A percentile compares a stretch with the other conserved stretches of the same genome.
These are phyloP conservation scores for Manduca sexta DNA, from an alignment of 1,140 invertebrate species.

Conservation along the genomic window DNA sequence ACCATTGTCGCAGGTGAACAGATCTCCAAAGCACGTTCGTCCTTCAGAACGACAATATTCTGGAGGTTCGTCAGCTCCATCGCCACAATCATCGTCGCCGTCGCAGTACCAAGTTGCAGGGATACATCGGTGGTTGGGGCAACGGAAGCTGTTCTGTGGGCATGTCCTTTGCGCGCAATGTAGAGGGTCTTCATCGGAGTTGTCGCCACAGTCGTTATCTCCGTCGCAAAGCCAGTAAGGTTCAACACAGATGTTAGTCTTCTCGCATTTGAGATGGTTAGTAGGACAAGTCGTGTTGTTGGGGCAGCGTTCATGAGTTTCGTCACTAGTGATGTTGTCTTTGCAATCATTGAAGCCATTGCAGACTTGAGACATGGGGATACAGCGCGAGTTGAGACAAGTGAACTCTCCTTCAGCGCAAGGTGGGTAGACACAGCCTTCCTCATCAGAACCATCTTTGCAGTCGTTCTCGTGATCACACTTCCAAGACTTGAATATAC, in stretches of 20 bases:
- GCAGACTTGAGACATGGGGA: slow-evolving; percentile 89
- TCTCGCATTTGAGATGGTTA: slow-evolving; percentile 92
- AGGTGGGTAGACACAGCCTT: slow-evolving; percentile 91
- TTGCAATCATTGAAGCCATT: slow-evolving; percentile 97
- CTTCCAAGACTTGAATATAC: slow-evolving; percentile 96
- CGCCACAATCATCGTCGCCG: slow-evolving; percentile 92
- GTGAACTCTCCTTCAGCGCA: slow-evolving; percentile 96
- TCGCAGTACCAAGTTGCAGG: slow-evolving; percentile 95
- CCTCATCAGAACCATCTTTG: slow-evolving; percentile 93
- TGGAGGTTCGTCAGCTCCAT: slow-evolving; percentile 91
- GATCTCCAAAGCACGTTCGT: slow-evolving; percentile 94
- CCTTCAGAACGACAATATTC: slow-evolving; percentile 95
- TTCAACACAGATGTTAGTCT: slow-evolving; percentile 96
- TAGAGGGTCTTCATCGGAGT: slow-evolving; percentile 93
- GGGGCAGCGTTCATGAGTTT: slow-evolving; percentile 90
- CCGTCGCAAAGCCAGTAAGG: slow-evolving; percentile 96
- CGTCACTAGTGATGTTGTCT: slow-evolving; percentile 92
- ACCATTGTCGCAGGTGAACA: slow-evolving; percentile 97
- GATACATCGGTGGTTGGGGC: slow-evolving; percentile 89
- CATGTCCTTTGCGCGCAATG: slow-evolving; percentile 92
- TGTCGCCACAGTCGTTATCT: slow-evolving; percentile 96
- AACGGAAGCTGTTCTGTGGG: slow-evolving; percentile 92
- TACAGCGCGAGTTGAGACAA: slow-evolving; percentile 92
- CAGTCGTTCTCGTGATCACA: slow-evolving; percentile 97
- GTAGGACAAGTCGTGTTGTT: slow-evolving; percentile 89